These are phyloP conservation scores for Apis mellifera DNA, from an alignment of 1,140 invertebrate genomes.

Conservation along the genomic window Amel_HAv3.1 CM009931.2:25011001-25011500, in stretches of 20 bases:
- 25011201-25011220: slow-evolving; percentile 11
- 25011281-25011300: no score
- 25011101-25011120: slow-evolving; percentile 47
- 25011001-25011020: slow-evolving; percentile 60
- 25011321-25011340: no score
- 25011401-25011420: no score
- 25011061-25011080: slow-evolving; percentile 17
- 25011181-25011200: slow-evolving; percentile 27
- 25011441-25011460: no score
- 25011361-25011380: no score
- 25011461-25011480: no score
- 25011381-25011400: no score
- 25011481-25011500: no score
- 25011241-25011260: slow-evolving; percentile 1
- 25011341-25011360: no score
- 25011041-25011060: slow-evolving; percentile 75
- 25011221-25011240: slow-evolving; percentile 25
- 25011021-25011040: slow-evolving; percentile 80
- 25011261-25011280: slow-evolving; percentile 5
- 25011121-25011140: slow-evolving; percentile 56
- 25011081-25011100: slow-evolving; percentile 56
- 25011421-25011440: no score
- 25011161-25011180: slow-evolving; percentile 49
- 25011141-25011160: slow-evolving; percentile 60
- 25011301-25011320: no score